Percentiles rank a stretch among this genome's conserved stretches.
These are phyloP conservation scores for Drosophila subobscura DNA, from an alignment of 1,140 invertebrate genomes.

Conservation along the genomic window DNA sequence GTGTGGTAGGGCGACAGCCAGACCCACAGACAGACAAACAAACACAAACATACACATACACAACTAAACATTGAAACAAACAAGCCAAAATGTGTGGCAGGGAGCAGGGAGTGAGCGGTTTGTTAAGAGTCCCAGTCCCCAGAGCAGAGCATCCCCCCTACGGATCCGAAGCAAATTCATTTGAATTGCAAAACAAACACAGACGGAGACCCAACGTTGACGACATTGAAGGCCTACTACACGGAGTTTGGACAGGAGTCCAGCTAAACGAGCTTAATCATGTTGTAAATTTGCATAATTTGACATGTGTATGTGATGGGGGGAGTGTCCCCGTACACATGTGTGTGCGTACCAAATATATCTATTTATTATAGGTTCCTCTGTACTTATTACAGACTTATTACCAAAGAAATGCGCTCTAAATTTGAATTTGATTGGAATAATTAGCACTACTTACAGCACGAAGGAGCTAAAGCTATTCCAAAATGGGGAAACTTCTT, in stretches of 20 bases:
- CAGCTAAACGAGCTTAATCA: slow-evolving; percentile 73
- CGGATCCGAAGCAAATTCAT: slow-evolving; percentile 52
- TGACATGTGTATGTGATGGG: slow-evolving; percentile 49
- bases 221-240: slow-evolving; percentile 43
- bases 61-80: slow-evolving; percentile 61
- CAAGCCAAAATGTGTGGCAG: slow-evolving; percentile 40
- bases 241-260: slow-evolving; percentile 37
- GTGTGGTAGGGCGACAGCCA: neutral
- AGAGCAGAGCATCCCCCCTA: slow-evolving; percentile 2
- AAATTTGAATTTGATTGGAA: slow-evolving; percentile 19
- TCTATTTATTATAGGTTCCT: slow-evolving; percentile 14
- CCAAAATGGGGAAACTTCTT: slow-evolving; percentile 11
- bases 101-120: neutral
- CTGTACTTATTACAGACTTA: neutral
- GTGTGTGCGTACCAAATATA: slow-evolving; percentile 14
- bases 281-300: slow-evolving; percentile 81
- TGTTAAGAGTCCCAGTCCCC: neutral
- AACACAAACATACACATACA: slow-evolving; percentile 16
- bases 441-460: slow-evolving; percentile 19
- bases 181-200: slow-evolving; percentile 80
- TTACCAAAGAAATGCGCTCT: neutral
- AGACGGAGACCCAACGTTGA: slow-evolving; percentile 35
- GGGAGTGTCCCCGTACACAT: slow-evolving; percentile 1
- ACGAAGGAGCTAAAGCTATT: neutral
- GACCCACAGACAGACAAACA: slow-evolving; percentile 18